These are phyloP conservation scores for Chrysemys picta DNA, from an alignment of 2,113 vertebrate genomes.

Conservation along the genomic window DNA sequence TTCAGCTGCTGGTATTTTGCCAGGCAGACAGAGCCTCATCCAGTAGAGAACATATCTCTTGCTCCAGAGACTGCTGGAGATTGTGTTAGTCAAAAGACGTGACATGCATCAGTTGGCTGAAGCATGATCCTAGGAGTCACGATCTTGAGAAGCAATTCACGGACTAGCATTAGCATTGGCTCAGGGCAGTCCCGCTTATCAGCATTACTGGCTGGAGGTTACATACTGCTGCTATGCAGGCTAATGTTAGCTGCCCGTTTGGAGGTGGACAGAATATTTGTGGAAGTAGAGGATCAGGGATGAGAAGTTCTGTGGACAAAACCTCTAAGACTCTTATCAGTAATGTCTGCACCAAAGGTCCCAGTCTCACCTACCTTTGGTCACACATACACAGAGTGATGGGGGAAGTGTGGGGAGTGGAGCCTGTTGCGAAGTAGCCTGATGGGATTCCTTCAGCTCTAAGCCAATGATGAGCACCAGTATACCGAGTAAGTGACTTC, in stretches of 20 bases:
- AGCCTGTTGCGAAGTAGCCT: too few relatives aligned
- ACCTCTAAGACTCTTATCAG: not conserved
- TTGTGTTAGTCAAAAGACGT: not conserved
- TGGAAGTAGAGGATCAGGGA: not conserved
- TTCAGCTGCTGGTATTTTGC: not conserved
- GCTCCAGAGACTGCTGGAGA: not conserved
- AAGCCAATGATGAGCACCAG: fast-evolving
- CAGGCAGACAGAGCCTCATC: not conserved
- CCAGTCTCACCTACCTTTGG: not conserved
- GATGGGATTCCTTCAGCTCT: not conserved
- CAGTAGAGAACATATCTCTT: not conserved
- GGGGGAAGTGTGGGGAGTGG: not conserved
- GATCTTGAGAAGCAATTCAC: not conserved
- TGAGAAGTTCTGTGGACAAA: not conserved
- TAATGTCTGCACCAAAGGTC: fast-evolving
- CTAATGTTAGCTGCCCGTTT: fast-evolving
- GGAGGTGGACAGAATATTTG: not conserved
- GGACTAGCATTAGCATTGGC: not conserved
- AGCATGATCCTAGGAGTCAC: not conserved
- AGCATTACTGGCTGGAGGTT: not conserved
- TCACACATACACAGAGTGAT: fast-evolving
- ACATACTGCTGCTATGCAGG: not conserved
- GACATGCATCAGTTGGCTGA: not conserved
- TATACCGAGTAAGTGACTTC: not conserved
- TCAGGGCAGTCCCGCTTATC: not conserved